Evolutionary conservation across 2,797 vertebrate species (phyloP).

Genomic region (Hipposideros larvatus): DNA sequence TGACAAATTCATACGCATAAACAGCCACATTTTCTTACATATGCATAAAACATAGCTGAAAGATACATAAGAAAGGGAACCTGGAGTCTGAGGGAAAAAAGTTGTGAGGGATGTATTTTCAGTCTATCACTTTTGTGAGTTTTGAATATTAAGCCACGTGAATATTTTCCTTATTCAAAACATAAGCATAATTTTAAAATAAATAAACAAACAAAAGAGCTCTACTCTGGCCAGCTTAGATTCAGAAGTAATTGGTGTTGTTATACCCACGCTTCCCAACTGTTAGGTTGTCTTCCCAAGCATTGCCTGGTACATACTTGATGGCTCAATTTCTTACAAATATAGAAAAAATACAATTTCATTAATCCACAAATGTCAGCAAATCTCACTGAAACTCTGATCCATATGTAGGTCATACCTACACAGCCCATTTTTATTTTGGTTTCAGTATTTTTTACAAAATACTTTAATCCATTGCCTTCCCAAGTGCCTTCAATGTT

Average conservation of each 20-base stretch:
- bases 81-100: neutral
- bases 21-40: neutral
- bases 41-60: neutral
- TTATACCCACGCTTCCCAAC: neutral
- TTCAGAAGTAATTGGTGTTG: neutral
- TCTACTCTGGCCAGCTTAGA: neutral
- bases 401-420: neutral
- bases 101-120: neutral
- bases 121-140: neutral
- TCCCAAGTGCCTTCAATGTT: neutral
- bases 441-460: neutral
- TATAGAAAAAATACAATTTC: neutral
- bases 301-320: neutral
- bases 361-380: neutral
- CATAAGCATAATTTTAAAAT: slow-evolving; percentile 3
- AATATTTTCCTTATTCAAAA: neutral
- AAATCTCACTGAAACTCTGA: neutral
- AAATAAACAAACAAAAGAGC: neutral
- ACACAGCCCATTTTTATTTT: neutral
- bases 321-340: neutral
- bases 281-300: neutral
- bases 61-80: neutral
- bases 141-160: neutral
- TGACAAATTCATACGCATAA: neutral
- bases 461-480: neutral